Conservation (phyloP, 2,113 vertebrate genomes). For the Sminthopsis crassicaudata region DNA sequence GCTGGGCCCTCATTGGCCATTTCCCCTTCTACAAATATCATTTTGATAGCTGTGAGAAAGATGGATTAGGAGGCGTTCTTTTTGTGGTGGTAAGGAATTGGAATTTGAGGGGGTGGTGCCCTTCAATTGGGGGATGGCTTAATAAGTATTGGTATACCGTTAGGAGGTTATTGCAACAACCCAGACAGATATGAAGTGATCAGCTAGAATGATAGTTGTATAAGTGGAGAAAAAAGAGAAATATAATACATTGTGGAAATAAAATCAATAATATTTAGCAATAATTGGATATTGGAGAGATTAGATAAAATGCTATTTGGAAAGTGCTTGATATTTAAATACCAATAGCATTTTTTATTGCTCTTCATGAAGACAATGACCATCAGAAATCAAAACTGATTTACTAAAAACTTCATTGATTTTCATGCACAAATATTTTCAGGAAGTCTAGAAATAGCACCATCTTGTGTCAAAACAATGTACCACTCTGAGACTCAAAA, state of each 20-base stretch:
- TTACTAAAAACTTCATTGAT: background rate
- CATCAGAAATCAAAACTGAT: background rate
- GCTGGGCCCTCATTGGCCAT: background rate
- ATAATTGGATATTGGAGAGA: background rate
- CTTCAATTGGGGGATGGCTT: too few species aligned
- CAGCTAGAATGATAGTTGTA: background rate
- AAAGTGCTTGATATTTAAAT: background rate
- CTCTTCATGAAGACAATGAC: background rate
- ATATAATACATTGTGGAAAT: background rate
- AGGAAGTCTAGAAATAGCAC: background rate
- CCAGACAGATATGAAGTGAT: background rate
- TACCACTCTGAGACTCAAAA: background rate
- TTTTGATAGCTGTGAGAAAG: background rate
- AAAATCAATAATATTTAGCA: background rate
- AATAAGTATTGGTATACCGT: background rate
- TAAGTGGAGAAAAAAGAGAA: background rate
- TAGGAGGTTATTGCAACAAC: too few species aligned
- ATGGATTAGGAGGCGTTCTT: background rate
- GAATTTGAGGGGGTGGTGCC: too few species aligned
- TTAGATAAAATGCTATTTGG: background rate
- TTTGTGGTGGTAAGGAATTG: too few species aligned
- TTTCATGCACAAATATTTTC: background rate
- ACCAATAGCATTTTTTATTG: background rate
- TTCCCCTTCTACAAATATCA: background rate
- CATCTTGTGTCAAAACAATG: background rate